Base-by-base conservation (phyloP, 2,888 invertebrate species). In the Heliconius hortense region DNA sequence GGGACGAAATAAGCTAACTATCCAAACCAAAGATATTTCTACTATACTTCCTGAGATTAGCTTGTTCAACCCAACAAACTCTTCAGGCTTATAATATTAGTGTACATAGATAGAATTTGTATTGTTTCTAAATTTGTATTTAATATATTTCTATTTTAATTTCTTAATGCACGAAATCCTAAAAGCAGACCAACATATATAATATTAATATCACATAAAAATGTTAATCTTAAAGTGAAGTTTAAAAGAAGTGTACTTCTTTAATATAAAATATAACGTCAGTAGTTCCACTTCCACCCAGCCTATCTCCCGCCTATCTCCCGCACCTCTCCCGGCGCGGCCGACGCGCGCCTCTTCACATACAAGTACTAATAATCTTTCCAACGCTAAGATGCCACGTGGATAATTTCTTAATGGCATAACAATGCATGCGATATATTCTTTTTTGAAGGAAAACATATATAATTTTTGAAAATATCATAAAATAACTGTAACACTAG, bases 251-350 rank as follows among this genome's bases (percentile, higher is more conserved):
- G 53, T 68, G 15, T 18, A 31, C 8, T 31, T 59, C 24, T 70
- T n/a, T 26, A 48, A 39, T 48, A 18, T 59, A 39, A 67, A 67
- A 26, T 67, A 67, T 39, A 48, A 67, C 48, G 48, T 67, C 26
- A 4, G 48, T 18, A 53, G 53, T 67, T 24, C 21, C 39, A 31
- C 68, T 60, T 48, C 81, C 74, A 73, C 81, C 77, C 73, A 73
- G 78, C 79, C 74, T 77, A 76, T 72, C 73, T 62, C 74, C 77
- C 76, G 85, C 85, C 59, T 48, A 59, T 28, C 60, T 15, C 43
- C 15, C 4, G 4, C 43, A 31, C 7, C 31, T 7, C 31, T 31
- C 39, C 39, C 35, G 10, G 0, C 15, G 15, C 43, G 3, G 15
- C 43, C 43, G 15, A 15, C 43, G 5, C 43, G 43, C 43, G 43